A percentile compares a stretch with the other conserved stretches of the same genome.
phyloP scores from a whole-genome alignment of 1,140 invertebrate species.

The Aphaenogaster floridana region DNA sequence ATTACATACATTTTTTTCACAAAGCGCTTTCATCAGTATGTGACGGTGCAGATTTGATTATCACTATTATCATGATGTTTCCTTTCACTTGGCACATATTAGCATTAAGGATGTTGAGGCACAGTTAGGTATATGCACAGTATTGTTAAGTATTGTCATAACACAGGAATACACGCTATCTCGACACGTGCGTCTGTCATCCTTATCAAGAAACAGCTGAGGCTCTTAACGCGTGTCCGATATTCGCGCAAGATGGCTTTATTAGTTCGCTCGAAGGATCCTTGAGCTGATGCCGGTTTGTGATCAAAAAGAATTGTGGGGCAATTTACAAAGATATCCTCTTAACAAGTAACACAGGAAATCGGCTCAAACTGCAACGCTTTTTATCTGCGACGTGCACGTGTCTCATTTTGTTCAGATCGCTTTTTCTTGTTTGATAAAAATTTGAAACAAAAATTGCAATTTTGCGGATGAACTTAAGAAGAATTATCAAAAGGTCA shows the following conservation, averaged over 20 bases:
- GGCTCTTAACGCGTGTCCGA: slow-evolving; percentile 1
- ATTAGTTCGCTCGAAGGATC: background rate
- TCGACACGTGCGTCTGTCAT: slow-evolving; percentile 6
- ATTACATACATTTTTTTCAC: background rate
- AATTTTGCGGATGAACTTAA: background rate
- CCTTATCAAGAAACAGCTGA: slow-evolving; percentile 35
- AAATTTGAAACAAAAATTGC: background rate
- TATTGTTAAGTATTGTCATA: slow-evolving; percentile 12
- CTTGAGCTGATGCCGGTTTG: background rate
- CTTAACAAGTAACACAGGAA: background rate
- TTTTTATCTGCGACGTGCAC: background rate
- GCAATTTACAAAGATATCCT: slow-evolving; percentile 1
- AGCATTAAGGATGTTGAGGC: background rate
- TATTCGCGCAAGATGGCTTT: slow-evolving; percentile 6
- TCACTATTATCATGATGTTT: background rate
- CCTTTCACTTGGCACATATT: background rate
- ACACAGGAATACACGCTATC: slow-evolving; percentile 17
- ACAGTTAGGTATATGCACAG: background rate
- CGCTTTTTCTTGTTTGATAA: background rate
- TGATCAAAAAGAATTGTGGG: slow-evolving; percentile 32
- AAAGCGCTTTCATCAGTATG: background rate
- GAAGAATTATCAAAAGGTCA: background rate
- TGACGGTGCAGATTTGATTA: background rate
- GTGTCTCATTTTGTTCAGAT: background rate
- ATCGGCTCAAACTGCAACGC: background rate